Base-by-base conservation (phyloP, 2,888 invertebrate species). In the Galerucella calmariensis region DNA sequence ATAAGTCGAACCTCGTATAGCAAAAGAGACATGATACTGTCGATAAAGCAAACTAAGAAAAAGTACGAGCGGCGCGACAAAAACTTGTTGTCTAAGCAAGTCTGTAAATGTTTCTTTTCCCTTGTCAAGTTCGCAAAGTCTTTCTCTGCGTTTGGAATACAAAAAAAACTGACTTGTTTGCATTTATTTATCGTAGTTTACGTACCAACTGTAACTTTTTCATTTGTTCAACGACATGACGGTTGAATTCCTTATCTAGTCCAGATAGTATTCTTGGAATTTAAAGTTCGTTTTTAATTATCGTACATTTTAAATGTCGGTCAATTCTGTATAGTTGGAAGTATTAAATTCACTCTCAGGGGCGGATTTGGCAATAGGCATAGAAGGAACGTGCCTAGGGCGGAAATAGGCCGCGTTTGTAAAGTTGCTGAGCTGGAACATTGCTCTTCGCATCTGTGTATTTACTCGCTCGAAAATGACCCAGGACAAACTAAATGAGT, bases 61-160 rank as follows among this genome's bases (percentile, higher is more conserved):
- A 71, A 71, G 71, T 44, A 27, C 65, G 65, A 58, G 65, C 65
- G 35, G 41, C 62, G 41, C 62, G 44, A 65, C 65, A 71, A 71
- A 71, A 71, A 71, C 56, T 71, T 71, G 71, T 71, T 58, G 65
- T 53, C 65, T 71, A 71, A 71, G 65, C 71, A 56, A 41, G 65
- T 65, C 65, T 65, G 65, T 46, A 71, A 71, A 71, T 24, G 46
- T 65, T 65, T 66, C 58, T 44, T 14, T 41, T 41, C 8, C 8
- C 35, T 9, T 41, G 35, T 41, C 35, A 41, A 41, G 8, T 35
- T 58, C 56, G 20, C n/a, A 44, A 44, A 63, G 44, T 63, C 63
- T 41, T 63, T 65, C 46, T 46, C 44, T 46, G 16, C 46, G 63
- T 11, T 65, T 51, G n/a, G 8, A 51, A 51, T n/a, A 51, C 5